A percentile compares a stretch with the other conserved stretches of the same genome.
These are phyloP conservation scores for Drosophila rhopaloa DNA, from an alignment of 1,140 invertebrate species.

Conservation along the genomic window DNA sequence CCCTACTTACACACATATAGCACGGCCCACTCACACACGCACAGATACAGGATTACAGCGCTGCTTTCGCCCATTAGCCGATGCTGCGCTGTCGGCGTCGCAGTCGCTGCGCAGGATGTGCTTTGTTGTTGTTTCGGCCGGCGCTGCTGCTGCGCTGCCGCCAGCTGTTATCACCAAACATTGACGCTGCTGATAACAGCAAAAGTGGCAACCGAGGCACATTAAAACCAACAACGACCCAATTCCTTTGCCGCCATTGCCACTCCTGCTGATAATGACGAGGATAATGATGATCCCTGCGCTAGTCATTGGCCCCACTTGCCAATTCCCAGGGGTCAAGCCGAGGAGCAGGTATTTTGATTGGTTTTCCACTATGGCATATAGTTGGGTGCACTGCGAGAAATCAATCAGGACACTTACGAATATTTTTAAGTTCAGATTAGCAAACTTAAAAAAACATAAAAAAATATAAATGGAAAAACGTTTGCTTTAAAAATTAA, in stretches of 20 bases:
- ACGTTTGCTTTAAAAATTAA: too few relatives aligned
- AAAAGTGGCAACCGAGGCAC: conserved; percentile 65
- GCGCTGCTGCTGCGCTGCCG: conserved; percentile 37
- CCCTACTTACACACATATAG: conserved; percentile 76
- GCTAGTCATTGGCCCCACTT: conserved; percentile 38
- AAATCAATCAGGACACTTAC: not conserved
- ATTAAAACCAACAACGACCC: conserved; percentile 70
- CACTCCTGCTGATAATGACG: conserved; percentile 26
- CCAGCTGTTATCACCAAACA: conserved; percentile 70
- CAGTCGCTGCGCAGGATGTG: conserved; percentile 40
- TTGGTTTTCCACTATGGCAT: conserved; percentile 40
- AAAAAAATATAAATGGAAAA: too few relatives aligned
- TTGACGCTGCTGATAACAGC: conserved; percentile 72
- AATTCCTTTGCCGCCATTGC: conserved; percentile 53
- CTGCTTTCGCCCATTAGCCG: conserved; percentile 47
- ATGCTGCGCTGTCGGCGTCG: conserved; percentile 48
- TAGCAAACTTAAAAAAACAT: too few relatives aligned
- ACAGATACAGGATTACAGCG: conserved; percentile 61
- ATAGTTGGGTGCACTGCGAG: conserved; percentile 22
- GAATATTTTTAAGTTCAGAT: not conserved
- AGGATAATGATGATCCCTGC: conserved; percentile 39
- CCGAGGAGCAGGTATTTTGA: conserved; percentile 39
- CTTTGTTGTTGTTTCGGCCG: conserved; percentile 49
- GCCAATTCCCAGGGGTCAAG: conserved; percentile 44
- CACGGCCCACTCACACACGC: conserved; percentile 17